Evolutionary conservation across 2,113 vertebrate species (phyloP).

Genomic region (Turdus rufiventris): DNA sequence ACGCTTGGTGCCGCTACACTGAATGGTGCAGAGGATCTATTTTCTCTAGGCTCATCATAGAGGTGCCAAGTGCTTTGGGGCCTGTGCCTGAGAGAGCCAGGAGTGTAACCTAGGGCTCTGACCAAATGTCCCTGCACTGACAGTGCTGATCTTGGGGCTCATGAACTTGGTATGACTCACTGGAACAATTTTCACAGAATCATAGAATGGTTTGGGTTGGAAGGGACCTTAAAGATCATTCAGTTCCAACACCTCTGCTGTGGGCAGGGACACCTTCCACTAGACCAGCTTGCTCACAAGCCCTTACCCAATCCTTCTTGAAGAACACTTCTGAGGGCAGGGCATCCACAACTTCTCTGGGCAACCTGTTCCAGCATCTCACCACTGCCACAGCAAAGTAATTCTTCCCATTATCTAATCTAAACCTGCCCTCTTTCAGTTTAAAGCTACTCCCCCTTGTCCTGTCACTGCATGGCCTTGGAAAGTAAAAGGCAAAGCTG

Average conservation of each 20-base stretch:
- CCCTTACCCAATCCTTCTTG: rapidly evolving
- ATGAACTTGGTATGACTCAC: neutral
- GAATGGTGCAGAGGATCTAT: neutral
- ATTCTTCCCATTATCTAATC: neutral
- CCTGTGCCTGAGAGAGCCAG: neutral
- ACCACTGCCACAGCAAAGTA: neutral
- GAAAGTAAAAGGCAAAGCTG: neutral
- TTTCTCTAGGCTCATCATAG: neutral
- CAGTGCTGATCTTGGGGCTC: neutral
- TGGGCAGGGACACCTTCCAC: neutral
- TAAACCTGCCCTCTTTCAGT: neutral
- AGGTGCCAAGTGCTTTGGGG: neutral
- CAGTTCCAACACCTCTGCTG: neutral
- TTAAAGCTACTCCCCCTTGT: neutral
- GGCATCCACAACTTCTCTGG: neutral
- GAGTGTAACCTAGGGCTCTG: neutral
- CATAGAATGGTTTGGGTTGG: neutral
- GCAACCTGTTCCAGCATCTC: neutral
- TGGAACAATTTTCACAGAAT: neutral
- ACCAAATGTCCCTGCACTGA: neutral
- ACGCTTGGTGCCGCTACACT: neutral
- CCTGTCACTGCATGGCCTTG: neutral
- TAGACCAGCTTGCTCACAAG: neutral
- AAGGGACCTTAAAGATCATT: neutral
- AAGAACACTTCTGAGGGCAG: neutral